phyloP scores from a whole-genome alignment of 1,140 invertebrate species.

The Zaprionus ornatus region DNA sequence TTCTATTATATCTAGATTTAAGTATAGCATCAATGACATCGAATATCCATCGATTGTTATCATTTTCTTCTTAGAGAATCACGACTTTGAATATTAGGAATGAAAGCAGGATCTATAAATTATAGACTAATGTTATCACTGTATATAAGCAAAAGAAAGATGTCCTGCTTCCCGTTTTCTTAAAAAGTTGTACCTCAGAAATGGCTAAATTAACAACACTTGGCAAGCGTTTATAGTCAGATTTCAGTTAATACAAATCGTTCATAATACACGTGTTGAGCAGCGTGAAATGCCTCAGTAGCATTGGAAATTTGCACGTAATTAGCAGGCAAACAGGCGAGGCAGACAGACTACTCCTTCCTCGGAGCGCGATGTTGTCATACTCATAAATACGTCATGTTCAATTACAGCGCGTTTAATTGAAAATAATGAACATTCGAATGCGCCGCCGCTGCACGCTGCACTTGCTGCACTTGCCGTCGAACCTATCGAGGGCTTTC shows the following conservation, averaged over 20 bases:
- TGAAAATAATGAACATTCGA: constrained; percentile 72
- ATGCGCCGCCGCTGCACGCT: constrained; percentile 4
- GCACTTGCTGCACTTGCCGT: constrained; percentile 12
- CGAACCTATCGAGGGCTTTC: neutral
- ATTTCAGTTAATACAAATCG: constrained; percentile 7
- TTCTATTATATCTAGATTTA: too few species aligned
- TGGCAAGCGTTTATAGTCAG: neutral
- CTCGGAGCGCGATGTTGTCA: constrained; percentile 41
- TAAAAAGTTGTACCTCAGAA: neutral
- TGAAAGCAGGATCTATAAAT: neutral
- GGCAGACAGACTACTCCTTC: neutral
- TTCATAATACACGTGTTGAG: neutral
- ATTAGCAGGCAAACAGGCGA: constrained; percentile 21
- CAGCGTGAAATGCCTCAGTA: neutral
- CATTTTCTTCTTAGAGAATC: neutral
- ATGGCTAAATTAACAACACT: neutral
- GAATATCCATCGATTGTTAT: too few species aligned
- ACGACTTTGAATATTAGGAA: neutral
- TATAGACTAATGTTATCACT: neutral
- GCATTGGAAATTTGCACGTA: constrained; percentile 34
- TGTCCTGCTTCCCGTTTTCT: too few species aligned
- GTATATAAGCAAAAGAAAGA: too few species aligned
- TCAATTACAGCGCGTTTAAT: constrained; percentile 70
- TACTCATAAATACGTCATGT: constrained; percentile 81
- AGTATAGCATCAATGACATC: too few species aligned